Evolutionary conservation across 1,140 invertebrate genomes (phyloP).

Genomic region (Drosophila melanica): DNA sequence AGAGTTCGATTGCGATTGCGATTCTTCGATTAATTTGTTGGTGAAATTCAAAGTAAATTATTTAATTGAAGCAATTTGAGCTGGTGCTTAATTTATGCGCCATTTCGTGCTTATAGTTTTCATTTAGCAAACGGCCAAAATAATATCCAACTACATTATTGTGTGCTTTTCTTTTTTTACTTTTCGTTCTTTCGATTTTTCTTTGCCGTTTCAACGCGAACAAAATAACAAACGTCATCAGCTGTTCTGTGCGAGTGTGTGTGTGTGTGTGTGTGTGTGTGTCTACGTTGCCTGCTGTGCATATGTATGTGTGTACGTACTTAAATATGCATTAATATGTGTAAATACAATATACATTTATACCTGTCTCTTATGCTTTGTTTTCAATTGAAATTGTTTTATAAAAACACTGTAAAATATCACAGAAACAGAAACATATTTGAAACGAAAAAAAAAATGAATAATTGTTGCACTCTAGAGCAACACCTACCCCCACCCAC

Average conservation of each 20-base stretch:
- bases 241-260: slow-evolving; percentile 58
- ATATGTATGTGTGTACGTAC: slow-evolving; percentile 11
- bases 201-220: slow-evolving; percentile 47
- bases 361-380: slow-evolving; percentile 28
- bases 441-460: not conserved
- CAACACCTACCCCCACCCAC: not conserved
- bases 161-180: not conserved
- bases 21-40: slow-evolving; percentile 43
- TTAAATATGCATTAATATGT: slow-evolving; percentile 23
- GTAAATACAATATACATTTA: slow-evolving; percentile 1
- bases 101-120: slow-evolving; percentile 41
- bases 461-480: slow-evolving; percentile 38
- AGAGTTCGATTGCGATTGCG: slow-evolving; percentile 40
- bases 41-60: slow-evolving; percentile 60
- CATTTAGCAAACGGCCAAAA: slow-evolving; percentile 58
- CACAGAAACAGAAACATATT: slow-evolving; percentile 13
- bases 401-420: slow-evolving; percentile 10
- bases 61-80: slow-evolving; percentile 38
- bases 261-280: slow-evolving; percentile 22
- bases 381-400: slow-evolving; percentile 17
- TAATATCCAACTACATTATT: slow-evolving; percentile 8
- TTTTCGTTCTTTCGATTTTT: slow-evolving; percentile 17
- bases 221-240: slow-evolving; percentile 81
- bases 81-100: slow-evolving; percentile 59
- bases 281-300: slow-evolving; percentile 31